phyloP scores from a whole-genome alignment of 2,113 vertebrate genomes.

The Paramormyrops kingsleyae region DNA sequence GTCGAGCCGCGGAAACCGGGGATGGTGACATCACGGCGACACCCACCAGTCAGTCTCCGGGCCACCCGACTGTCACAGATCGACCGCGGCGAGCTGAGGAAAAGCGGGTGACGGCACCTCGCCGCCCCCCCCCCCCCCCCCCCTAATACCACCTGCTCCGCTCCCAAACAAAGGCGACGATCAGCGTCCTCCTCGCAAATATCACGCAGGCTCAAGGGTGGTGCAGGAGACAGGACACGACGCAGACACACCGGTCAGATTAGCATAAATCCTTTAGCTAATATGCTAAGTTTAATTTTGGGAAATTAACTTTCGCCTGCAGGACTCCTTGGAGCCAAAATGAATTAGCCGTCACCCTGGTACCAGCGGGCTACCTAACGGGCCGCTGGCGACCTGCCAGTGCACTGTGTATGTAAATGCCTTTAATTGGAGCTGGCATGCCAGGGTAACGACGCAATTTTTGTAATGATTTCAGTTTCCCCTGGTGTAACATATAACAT shows the following conservation, averaged over 20 bases:
- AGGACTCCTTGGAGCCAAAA: slow-evolving; percentile 55
- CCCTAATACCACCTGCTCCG: neutral
- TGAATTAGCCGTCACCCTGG: slow-evolving; percentile 43
- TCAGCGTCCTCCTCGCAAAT: slow-evolving; percentile 33
- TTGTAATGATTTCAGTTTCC: slow-evolving; percentile 43
- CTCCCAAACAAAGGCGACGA: slow-evolving; percentile 47
- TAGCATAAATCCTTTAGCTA: slow-evolving; percentile 60
- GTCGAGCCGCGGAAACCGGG: neutral
- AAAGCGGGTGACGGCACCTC: neutral
- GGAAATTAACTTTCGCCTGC: slow-evolving; percentile 63
- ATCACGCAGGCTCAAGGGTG: slow-evolving; percentile 38
- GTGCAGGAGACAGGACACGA: slow-evolving; percentile 41
- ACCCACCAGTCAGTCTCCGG: neutral
- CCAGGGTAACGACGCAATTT: slow-evolving; percentile 48
- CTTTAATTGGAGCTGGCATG: slow-evolving; percentile 45
- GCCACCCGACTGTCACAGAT: neutral
- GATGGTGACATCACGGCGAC: neutral
- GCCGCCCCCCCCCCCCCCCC: neutral
- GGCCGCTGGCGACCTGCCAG: slow-evolving; percentile 39
- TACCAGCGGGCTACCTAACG: slow-evolving; percentile 38
- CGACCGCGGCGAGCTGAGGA: neutral
- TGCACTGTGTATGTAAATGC: slow-evolving; percentile 52
- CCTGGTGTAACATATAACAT: slow-evolving; percentile 43
- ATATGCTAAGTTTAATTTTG: slow-evolving; percentile 62
- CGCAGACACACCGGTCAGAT: slow-evolving; percentile 52